Base-by-base conservation (phyloP, 2,797 vertebrate genomes). In the Enteromius argenteus region DNA sequence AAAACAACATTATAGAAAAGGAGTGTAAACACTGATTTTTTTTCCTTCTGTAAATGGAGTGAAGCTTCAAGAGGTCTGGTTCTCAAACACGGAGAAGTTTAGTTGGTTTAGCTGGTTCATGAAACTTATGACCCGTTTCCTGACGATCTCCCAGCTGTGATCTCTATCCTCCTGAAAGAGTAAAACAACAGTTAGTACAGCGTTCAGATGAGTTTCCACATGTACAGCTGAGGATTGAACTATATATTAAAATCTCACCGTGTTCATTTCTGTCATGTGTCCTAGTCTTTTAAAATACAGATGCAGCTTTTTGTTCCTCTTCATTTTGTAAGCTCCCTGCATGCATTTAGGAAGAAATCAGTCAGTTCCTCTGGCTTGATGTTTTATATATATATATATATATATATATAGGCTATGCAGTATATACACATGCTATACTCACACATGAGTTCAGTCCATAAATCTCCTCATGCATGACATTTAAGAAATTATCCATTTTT, bases 281-380 rank as follows among this genome's bases (percentile, higher is more conserved):
- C 88, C 88, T 5, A 94, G 89, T 14, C 86, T 89, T 81, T 86
- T 84, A 84, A 95, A 94, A 68, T 92, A 91, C 73, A 86, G 37
- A 2, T 88, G 83, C 85, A 95, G 85, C 84, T 86, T 92, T 71
- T 88, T 92, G 86, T 79, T 91, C 64, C 75, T 88, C 81, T 67
- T 92, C 64, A 82, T 86, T 74, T 85, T 84, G 37, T 67, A 84
- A 8, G 0, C 30, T 0, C 86, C 72, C 93, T 93, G 44, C 35
- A 69, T 92, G 44, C 39, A 69, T 37, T 5, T 32, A 83, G 13
- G 14, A 46, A 69, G 21, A 53, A 30, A 82, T 2, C 17, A 5
- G 27, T 64, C 39, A 32, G 58, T 68, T 44, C 7, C n/a, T 39
- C 51, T 60, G 30, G 11, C 5, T 37, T 14, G 53, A 60, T 60